Conservation (phyloP, 1,140 invertebrate genomes). For the Nephotettix cincticeps region DNA sequence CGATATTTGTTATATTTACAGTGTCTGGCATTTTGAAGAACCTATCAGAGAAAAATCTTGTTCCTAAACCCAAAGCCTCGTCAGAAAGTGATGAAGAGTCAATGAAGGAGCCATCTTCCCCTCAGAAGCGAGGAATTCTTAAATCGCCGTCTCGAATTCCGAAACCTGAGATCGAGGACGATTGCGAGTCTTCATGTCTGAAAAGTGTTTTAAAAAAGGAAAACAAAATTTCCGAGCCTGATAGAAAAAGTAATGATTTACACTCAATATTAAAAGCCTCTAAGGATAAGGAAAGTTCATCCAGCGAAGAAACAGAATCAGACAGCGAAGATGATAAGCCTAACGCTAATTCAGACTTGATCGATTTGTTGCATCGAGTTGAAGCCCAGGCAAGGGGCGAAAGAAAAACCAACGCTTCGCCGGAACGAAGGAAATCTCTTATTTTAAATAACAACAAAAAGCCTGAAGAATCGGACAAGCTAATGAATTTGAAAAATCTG, state of each 20-base stretch:
- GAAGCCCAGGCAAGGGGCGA: constrained; percentile 27
- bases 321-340: constrained; percentile 12
- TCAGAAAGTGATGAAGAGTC: neutral
- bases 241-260: neutral
- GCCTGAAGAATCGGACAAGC: constrained; percentile 18
- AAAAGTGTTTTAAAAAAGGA: constrained; percentile 21
- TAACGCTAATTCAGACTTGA: constrained; percentile 29
- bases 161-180: neutral
- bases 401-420: neutral
- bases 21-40: constrained; percentile 43
- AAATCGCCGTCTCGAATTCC: neutral
- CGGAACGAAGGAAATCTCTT: constrained; percentile 1
- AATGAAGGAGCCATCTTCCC: neutral
- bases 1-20: constrained; percentile 16
- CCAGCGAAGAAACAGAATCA: constrained; percentile 19
- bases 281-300: neutral
- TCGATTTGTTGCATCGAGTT: constrained; percentile 34
- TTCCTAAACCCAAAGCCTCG: neutral
- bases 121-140: constrained; percentile 4
- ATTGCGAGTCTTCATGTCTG: neutral
- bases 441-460: constrained; percentile 14
- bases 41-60: constrained; percentile 3
- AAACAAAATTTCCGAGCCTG: neutral
- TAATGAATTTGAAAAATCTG: constrained; percentile 32
- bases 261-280: constrained; percentile 20